Conservation (phyloP, 2,888 invertebrate genomes). For the Heliconius erato region DNA sequence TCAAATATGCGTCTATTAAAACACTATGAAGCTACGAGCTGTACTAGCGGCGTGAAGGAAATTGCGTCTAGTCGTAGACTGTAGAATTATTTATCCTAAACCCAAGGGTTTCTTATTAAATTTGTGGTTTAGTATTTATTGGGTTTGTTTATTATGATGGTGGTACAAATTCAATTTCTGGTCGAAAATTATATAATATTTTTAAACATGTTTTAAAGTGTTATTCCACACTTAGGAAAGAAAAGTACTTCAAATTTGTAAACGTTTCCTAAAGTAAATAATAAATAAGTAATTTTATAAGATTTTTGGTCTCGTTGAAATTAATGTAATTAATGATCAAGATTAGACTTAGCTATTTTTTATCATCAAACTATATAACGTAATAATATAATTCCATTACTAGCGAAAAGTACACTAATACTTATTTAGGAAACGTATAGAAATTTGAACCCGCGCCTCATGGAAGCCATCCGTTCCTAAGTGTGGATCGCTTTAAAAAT, state of each 20-base stretch:
- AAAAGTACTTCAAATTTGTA: too few relatives aligned
- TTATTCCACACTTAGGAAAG: too few relatives aligned
- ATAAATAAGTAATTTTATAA: too few relatives aligned
- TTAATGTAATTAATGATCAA: too few relatives aligned
- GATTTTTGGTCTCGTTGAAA: neutral
- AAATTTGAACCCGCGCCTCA: neutral
- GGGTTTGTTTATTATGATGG: neutral
- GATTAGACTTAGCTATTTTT: too few relatives aligned
- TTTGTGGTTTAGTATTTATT: neutral
- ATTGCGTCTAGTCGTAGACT: conserved; percentile 4
- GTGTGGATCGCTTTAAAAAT: too few relatives aligned
- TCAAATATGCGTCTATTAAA: conserved; percentile 25
- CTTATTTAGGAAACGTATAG: too few relatives aligned
- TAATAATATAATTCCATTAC: too few relatives aligned
- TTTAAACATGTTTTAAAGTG: neutral
- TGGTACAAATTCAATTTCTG: neutral
- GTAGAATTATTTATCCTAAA: conserved; percentile 1
- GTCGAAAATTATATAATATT: neutral
- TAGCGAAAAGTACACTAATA: too few relatives aligned
- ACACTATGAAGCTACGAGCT: conserved; percentile 12
- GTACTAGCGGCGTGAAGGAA: neutral
- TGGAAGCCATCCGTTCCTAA: neutral
- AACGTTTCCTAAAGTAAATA: too few relatives aligned
- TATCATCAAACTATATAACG: too few relatives aligned
- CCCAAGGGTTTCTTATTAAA: neutral